Base-by-base conservation (phyloP, 2,797 vertebrate genomes). In the Poecilia wingei region DNA sequence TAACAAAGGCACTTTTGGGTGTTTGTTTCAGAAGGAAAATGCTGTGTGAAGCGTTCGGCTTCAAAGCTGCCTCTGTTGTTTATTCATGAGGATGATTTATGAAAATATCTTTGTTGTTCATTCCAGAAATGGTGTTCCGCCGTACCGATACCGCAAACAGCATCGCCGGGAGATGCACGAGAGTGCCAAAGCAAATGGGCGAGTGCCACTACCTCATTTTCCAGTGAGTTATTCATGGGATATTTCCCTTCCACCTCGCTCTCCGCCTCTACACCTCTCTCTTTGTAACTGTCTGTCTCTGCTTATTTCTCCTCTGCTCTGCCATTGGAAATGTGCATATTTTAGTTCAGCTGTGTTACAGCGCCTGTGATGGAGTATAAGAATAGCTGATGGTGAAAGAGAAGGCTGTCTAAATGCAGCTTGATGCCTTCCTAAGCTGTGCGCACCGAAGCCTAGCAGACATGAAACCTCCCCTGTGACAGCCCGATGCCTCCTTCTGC, bases 171-270 rank as follows among this genome's bases (percentile, higher is more conserved):
- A 99, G 96, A 97, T 99, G 96, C 98, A 99, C 88, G 97, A 99
- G 96, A 99, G 98, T 89, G 96, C 97, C 96, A 98, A 98, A 97
- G 98, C 96, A 91, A 99, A 99, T 70, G 98, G 98, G 94, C 97
- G 96, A 74, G 97, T 98, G 95, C 96, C 97, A 92, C 97, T 99
- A 96, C 98, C 98, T 97, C 98, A 98, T 96, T 98, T 99, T 92
- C 98, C 98, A 93, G 97, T 98, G 96, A 97, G 97, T 97, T 93
- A 93, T 90, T 93, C 92, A 93, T 88, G 87, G 86, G 46, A 89
- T 88, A 74, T 88, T 82, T 87, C 82, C 59, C 70, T 76, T 82
- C 33, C 82, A 75, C 80, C 84, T 83, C 74, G 53, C 75, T 91
- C 83, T 90, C 82, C 79, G 80, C 81, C 84, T 92, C 92, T 78